phyloP scores from a whole-genome alignment of 2,888 invertebrate species.

The Drosophila suboccidentalis region DNA sequence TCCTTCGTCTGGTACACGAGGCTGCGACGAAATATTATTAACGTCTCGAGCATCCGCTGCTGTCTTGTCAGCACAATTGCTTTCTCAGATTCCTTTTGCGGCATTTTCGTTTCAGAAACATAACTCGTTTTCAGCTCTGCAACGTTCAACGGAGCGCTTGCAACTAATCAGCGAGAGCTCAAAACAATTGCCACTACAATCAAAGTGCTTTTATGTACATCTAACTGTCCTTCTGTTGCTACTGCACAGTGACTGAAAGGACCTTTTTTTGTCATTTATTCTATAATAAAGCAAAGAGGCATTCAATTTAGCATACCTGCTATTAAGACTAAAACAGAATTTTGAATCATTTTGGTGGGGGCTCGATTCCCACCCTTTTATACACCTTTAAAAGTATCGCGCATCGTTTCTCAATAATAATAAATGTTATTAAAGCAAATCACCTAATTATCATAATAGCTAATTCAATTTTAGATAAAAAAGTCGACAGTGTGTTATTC shows the following conservation, averaged over 20 bases:
- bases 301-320: too few relatives aligned
- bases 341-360: too few relatives aligned
- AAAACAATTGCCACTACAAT: conserved; percentile 1
- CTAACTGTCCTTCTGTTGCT: neutral
- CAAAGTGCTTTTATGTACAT: neutral
- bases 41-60: conserved; percentile 58
- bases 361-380: too few relatives aligned
- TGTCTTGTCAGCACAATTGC: conserved; percentile 38
- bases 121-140: conserved; percentile 34
- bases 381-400: too few relatives aligned
- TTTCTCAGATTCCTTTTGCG: conserved; percentile 48
- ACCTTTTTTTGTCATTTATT: neutral
- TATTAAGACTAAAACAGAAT: too few relatives aligned
- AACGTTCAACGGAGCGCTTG: conserved; percentile 26
- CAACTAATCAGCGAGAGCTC: conserved; percentile 15
- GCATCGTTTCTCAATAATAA: too few relatives aligned
- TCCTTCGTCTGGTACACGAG: conserved; percentile 90
- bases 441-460: too few relatives aligned
- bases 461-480: too few relatives aligned
- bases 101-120: conserved; percentile 74
- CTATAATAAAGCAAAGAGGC: neutral
- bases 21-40: conserved; percentile 87
- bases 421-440: too few relatives aligned
- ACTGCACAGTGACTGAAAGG: neutral
- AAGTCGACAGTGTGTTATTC: too few relatives aligned